Base-by-base conservation (phyloP, 2,113 vertebrate genomes). In the Tympanuchus pallidicinctus region DNA sequence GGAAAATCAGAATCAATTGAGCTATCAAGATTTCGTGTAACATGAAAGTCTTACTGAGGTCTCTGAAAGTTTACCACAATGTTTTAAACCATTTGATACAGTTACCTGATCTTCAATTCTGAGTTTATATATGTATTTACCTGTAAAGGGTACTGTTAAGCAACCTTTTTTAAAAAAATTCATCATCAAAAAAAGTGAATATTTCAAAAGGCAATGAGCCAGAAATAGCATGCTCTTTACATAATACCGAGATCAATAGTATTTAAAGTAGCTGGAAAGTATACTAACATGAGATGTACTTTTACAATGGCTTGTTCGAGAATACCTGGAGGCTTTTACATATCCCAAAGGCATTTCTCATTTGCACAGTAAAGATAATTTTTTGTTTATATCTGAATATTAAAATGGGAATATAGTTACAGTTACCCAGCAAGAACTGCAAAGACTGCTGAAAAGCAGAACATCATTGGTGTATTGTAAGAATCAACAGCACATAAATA, bases 321-420 rank as follows among this genome's bases (percentile, higher is more conserved):
- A 97, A 96, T 97, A 97, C 95, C 96, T 97, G 90, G 97, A 97
- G 97, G 94, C 79, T 96, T 97, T 96, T 93, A 88, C 90, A 95
- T 96, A 95, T 97, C 97, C 96, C 97, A 95, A 95, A 96, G 94
- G 97, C 88, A 94, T 96, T 96, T 97, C 97, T 97, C 97, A 97
- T 97, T 97, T 97, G 97, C 97, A 97, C 96, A 97, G 96, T 94
- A 97, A 97, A 97, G 97, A 96, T 96, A 93, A 86, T 92, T 96
- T 96, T 97, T 97, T 97, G 94, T 97, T 97, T 97, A 88, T 96
- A 97, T 93, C 93, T 96, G 96, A 97, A 97, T 97, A 97, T 93
- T 97, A 97, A 97, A 96, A 94, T 80, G 74, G 32, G 63, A 94
- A 89, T 67, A 87, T 22, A 94, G 94, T 83, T 95, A 96, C 65